Evolutionary conservation across 2,797 vertebrate species (phyloP).

Genomic region (Pseudochromis fuscus): DNA sequence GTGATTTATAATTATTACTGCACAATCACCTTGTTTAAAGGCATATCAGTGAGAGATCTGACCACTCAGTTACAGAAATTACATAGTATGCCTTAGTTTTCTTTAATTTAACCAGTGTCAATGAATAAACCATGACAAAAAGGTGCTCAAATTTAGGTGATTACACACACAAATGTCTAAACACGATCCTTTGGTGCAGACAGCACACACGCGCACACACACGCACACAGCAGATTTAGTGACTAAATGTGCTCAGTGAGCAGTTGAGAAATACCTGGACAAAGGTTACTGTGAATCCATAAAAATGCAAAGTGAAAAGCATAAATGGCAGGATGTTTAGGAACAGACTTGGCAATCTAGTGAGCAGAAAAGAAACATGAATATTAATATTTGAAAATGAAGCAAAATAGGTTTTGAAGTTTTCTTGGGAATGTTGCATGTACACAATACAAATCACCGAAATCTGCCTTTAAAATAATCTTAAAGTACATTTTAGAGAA

Average conservation of each 20-base stretch:
- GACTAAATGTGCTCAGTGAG: constrained; percentile 19
- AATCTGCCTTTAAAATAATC: constrained; percentile 33
- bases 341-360: constrained; percentile 37
- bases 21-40: constrained; percentile 50
- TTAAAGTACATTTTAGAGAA: constrained; percentile 41
- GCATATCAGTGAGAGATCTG: constrained; percentile 29
- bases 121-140: constrained; percentile 22
- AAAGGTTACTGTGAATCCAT: constrained; percentile 35
- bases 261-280: constrained; percentile 34
- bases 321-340: constrained; percentile 18
- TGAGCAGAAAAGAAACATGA: constrained; percentile 29
- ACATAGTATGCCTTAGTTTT: constrained; percentile 3
- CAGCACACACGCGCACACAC: constrained; percentile 33
- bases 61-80: background rate
- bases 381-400: constrained; percentile 17
- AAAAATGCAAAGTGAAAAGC: constrained; percentile 26
- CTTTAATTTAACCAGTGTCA: constrained; percentile 11
- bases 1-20: constrained; percentile 27
- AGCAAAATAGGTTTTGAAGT: constrained; percentile 21
- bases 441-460: constrained; percentile 45
- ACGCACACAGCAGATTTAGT: constrained; percentile 31
- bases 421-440: constrained; percentile 38
- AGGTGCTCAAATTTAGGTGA: constrained; percentile 13
- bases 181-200: constrained; percentile 19
- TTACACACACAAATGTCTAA: background rate